A percentile compares a stretch with the other conserved stretches of the same genome.
Evolutionary conservation across 2,888 invertebrate genomes (phyloP).

Genomic region (Drosophila gaucha): DNA sequence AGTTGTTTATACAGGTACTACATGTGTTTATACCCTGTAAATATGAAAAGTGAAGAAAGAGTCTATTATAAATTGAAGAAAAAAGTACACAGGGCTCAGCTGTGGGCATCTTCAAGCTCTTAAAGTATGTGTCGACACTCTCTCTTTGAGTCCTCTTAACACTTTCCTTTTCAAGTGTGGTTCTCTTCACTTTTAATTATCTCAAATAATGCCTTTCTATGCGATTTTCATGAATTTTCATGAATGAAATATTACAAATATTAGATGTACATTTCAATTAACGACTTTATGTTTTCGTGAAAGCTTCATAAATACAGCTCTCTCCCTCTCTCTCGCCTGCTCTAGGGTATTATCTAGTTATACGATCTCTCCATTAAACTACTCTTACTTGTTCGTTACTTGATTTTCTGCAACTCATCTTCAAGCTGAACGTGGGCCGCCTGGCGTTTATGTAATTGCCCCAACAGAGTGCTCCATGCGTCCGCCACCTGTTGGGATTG

Average conservation of each 20-base stretch:
- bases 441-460: slow-evolving; percentile 67
- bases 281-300: too few species aligned
- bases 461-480: background rate
- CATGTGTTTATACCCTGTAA: slow-evolving; percentile 13
- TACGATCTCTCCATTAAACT: background rate
- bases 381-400: slow-evolving; percentile 43
- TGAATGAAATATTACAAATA: too few species aligned
- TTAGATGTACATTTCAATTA: too few species aligned
- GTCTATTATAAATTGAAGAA: too few species aligned
- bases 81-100: too few species aligned
- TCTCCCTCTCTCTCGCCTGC: background rate
- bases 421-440: slow-evolving; percentile 39
- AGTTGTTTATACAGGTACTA: slow-evolving; percentile 10
- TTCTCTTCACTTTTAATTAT: too few species aligned
- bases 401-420: slow-evolving; percentile 53
- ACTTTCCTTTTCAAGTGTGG: too few species aligned
- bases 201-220: too few species aligned
- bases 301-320: too few species aligned
- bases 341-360: background rate
- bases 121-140: too few species aligned
- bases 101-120: too few species aligned
- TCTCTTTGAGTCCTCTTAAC: background rate
- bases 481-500: slow-evolving; percentile 42
- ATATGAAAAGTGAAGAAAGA: background rate
- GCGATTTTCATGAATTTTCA: too few species aligned